phyloP scores from a whole-genome alignment of 2,113 vertebrate species.

The Phrynocephalus versicolor region DNA sequence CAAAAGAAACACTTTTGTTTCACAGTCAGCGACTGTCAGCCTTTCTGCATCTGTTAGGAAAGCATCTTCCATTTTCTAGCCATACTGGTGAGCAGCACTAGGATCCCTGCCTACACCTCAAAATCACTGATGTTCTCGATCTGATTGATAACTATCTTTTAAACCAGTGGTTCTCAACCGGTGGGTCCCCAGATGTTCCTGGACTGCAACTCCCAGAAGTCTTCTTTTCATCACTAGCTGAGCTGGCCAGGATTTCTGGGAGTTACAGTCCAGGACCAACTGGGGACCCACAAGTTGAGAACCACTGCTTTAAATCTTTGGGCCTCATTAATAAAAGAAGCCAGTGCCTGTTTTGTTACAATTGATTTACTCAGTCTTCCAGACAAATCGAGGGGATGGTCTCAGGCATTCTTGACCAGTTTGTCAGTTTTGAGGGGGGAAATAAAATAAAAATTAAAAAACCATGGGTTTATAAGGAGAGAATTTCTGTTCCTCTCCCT shows the following conservation, averaged over 20 bases:
- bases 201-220: too few relatives aligned
- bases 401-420: background rate
- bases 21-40: too few relatives aligned
- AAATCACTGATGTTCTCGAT: background rate
- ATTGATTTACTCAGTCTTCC: constrained; percentile 47
- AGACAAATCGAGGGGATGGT: constrained; percentile 41
- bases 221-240: too few relatives aligned
- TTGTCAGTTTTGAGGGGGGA: constrained; percentile 34
- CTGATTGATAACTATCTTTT: background rate
- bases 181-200: too few relatives aligned
- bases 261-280: too few relatives aligned
- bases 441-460: background rate
- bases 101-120: background rate
- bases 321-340: background rate
- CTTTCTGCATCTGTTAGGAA: background rate
- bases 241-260: too few relatives aligned
- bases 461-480: background rate
- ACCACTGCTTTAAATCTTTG: constrained; percentile 1
- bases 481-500: constrained; percentile 1
- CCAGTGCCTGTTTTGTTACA: constrained; percentile 30
- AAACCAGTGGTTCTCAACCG: too few relatives aligned
- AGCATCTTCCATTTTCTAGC: background rate
- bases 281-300: too few relatives aligned
- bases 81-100: background rate
- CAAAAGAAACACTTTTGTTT: too few relatives aligned